phyloP scores from a whole-genome alignment of 2,113 vertebrate species.

The Poecile atricapillus region DNA sequence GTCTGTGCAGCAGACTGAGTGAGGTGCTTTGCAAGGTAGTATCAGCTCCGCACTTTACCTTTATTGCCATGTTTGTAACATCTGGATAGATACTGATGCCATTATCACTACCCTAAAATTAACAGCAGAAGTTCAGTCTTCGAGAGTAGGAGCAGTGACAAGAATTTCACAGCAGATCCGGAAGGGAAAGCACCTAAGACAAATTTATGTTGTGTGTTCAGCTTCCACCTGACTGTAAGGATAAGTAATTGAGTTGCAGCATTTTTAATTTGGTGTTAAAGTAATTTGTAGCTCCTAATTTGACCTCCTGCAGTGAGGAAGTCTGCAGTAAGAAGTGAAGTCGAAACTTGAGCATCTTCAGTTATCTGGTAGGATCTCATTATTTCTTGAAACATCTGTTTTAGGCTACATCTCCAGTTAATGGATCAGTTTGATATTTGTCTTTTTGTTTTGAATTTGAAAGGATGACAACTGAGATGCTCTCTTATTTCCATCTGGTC shows the following conservation, averaged over 20 bases:
- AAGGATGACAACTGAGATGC: background rate
- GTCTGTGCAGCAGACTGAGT: background rate
- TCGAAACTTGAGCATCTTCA: background rate
- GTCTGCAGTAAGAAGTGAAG: background rate
- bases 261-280: background rate
- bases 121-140: background rate
- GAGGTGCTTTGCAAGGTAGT: background rate
- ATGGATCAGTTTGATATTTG: background rate
- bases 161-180: background rate
- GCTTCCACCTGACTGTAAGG: background rate
- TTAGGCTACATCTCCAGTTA: background rate
- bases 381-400: background rate
- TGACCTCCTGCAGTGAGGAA: background rate
- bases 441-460: background rate
- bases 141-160: fast-evolving
- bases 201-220: background rate
- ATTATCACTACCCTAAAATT: background rate
- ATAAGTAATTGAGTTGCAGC: background rate
- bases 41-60: background rate
- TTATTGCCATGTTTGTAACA: background rate
- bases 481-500: background rate
- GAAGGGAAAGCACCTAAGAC: background rate
- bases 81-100: background rate
- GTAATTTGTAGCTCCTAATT: background rate
- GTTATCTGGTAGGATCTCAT: background rate